Conservation (phyloP, 2,888 invertebrate genomes). For the Acronicta aceris region DNA sequence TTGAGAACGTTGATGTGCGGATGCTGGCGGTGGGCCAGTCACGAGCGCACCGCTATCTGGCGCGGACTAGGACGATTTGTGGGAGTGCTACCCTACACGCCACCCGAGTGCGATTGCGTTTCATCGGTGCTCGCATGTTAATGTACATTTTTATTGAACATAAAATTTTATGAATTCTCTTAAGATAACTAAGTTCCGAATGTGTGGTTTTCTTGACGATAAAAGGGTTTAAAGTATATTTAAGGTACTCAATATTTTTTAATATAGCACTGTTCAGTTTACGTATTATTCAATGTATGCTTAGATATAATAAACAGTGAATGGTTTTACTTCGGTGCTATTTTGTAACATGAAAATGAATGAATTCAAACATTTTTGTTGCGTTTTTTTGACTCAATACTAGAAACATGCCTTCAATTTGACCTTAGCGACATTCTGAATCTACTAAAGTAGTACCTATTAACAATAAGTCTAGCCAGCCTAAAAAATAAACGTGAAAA, state of each 20-base stretch:
- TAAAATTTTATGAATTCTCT: slow-evolving; percentile 5
- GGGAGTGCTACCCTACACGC: slow-evolving; percentile 14
- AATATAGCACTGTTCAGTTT: too few species aligned
- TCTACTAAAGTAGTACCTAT: not conserved
- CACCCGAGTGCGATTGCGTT: not conserved
- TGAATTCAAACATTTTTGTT: too few species aligned
- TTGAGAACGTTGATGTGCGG: slow-evolving; percentile 26
- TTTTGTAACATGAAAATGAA: too few species aligned
- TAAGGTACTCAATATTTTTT: too few species aligned
- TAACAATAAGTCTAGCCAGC: not conserved
- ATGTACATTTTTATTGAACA: slow-evolving; percentile 11
- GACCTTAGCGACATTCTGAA: not conserved
- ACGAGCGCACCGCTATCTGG: slow-evolving; percentile 26
- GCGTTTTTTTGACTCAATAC: too few species aligned
- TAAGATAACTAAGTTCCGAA: not conserved
- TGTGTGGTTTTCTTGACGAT: not conserved
- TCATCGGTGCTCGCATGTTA: slow-evolving; percentile 10
- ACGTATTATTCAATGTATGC: too few species aligned
- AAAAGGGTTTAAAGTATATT: not conserved
- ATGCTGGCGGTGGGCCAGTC: slow-evolving; percentile 38
- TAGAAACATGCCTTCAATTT: not conserved
- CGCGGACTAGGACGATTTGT: slow-evolving; percentile 14
- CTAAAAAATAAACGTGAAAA: not conserved
- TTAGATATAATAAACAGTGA: too few species aligned
- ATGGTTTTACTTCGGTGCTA: too few species aligned